Evolutionary conservation across 1,140 invertebrate genomes (phyloP).

Genomic region (Drosophila neocordata): DNA sequence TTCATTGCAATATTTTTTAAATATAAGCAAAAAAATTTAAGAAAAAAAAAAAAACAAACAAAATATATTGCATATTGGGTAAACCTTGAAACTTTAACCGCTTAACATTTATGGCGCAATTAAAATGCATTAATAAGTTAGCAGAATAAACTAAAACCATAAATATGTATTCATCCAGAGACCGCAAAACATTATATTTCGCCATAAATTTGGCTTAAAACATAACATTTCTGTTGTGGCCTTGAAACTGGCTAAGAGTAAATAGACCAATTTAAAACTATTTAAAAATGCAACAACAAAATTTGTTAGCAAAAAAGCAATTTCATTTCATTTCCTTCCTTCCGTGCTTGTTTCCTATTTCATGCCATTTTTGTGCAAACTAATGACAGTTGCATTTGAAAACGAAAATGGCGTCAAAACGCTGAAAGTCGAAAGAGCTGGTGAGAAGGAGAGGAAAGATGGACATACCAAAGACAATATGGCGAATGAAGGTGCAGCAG

Average conservation of each 20-base stretch:
- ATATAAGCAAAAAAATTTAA: background rate
- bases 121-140: constrained; percentile 10
- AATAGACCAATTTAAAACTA: background rate
- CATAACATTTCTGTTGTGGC: background rate
- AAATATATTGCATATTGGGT: background rate
- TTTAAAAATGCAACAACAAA: constrained; percentile 2
- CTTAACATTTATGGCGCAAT: background rate
- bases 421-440: background rate
- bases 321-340: constrained; percentile 9
- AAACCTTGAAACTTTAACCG: constrained; percentile 2
- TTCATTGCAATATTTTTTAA: background rate
- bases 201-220: constrained; percentile 3
- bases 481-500: background rate
- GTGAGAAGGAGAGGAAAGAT: background rate
- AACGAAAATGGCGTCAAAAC: background rate
- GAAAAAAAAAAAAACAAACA: background rate
- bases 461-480: background rate
- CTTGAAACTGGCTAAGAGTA: background rate
- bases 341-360: background rate
- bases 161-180: background rate
- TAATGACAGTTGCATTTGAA: constrained; percentile 9
- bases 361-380: constrained; percentile 1
- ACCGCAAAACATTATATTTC: constrained; percentile 6
- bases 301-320: background rate
- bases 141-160: background rate